Percentiles rank a stretch among this genome's conserved stretches.
Conservation (phyloP, 2,113 vertebrate genomes). For the Tyto alba region DNA sequence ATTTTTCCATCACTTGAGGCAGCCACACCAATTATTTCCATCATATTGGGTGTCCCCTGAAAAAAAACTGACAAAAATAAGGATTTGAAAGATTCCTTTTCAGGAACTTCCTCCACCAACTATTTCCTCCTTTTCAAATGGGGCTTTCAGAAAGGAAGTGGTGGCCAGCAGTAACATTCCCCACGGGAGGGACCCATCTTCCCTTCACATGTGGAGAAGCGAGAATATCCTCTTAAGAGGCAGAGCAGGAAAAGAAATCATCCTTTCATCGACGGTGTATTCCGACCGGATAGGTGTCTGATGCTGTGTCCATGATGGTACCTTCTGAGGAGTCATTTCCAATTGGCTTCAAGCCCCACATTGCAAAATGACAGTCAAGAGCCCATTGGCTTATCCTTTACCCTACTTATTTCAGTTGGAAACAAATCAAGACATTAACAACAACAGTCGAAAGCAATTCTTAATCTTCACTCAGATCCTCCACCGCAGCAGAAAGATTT, state of each 20-base stretch:
- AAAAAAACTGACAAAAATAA: constrained; percentile 47
- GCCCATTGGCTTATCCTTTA: neutral
- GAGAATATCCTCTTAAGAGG: constrained; percentile 43
- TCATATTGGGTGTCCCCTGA: constrained; percentile 49
- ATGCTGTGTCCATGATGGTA: constrained; percentile 4
- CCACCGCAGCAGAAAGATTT: neutral
- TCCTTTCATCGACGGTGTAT: neutral
- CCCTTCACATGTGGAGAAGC: constrained; percentile 55
- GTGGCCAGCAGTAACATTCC: constrained; percentile 57
- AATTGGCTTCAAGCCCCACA: constrained; percentile 11
- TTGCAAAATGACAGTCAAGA: neutral
- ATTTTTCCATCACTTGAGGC: constrained; percentile 57
- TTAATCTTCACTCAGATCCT: neutral
- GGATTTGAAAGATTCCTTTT: constrained; percentile 67
- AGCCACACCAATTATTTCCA: constrained; percentile 59
- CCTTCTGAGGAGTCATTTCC: constrained; percentile 26
- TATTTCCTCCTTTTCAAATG: constrained; percentile 67
- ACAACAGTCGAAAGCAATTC: neutral
- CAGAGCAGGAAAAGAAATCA: constrained; percentile 44
- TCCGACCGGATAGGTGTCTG: neutral
- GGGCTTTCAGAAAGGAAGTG: constrained; percentile 63
- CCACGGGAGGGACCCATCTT: constrained; percentile 55
- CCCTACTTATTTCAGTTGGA: constrained; percentile 10
- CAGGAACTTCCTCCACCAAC: constrained; percentile 65
- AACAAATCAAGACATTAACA: neutral